These are phyloP conservation scores for Ateles fusciceps DNA, from an alignment of 2,797 vertebrate species.

Conservation along the genomic window DNA sequence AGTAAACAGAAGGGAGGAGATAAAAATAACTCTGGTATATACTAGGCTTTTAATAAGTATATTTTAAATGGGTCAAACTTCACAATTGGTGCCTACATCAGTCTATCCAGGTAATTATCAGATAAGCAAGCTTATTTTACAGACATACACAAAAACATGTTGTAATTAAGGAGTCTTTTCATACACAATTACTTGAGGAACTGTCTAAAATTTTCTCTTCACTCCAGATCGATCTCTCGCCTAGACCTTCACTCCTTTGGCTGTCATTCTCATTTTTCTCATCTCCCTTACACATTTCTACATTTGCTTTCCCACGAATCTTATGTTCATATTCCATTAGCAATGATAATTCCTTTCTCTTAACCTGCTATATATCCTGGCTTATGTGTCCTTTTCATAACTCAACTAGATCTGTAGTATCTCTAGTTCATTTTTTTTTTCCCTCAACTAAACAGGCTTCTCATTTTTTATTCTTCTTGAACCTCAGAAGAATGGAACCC, in stretches of 20 bases:
- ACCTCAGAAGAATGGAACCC: neutral
- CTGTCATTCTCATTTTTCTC: neutral
- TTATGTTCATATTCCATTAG: neutral
- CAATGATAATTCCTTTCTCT: neutral
- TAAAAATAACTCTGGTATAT: neutral
- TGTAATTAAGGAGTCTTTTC: neutral
- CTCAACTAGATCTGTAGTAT: neutral
- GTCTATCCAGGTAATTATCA: neutral
- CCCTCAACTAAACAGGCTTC: neutral
- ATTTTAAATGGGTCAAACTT: constrained; percentile 7
- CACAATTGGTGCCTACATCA: neutral
- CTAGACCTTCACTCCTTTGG: neutral
- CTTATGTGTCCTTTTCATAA: neutral
- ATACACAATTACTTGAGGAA: neutral
- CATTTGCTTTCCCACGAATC: neutral
- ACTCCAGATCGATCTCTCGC: neutral
- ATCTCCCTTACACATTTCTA: neutral
- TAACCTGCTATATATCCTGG: neutral
- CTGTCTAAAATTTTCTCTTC: neutral
- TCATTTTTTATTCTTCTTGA: neutral
- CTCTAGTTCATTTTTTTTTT: neutral
- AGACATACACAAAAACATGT: neutral
- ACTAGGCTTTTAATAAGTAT: neutral
- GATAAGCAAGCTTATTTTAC: neutral
- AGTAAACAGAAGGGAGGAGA: neutral